Evolutionary conservation across 2,797 vertebrate species (phyloP).

Genomic region (Novumbra hubbsi): DNA sequence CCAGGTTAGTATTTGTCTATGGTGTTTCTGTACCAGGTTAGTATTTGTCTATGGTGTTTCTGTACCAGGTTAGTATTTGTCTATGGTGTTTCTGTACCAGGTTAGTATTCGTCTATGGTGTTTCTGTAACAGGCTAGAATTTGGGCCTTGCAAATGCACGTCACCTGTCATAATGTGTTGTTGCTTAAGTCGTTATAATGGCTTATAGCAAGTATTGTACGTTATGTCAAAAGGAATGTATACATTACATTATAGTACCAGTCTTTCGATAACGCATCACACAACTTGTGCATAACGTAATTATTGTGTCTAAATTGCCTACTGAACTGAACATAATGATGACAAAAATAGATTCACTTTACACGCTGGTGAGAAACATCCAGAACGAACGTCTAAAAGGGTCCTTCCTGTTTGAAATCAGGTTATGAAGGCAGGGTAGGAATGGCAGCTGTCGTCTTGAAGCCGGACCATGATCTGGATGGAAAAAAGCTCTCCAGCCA

Average conservation of each 20-base stretch:
- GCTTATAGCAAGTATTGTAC: no score
- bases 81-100: conserved; percentile 84
- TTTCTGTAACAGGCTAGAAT: conserved; percentile 78
- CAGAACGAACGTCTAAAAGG: not conserved
- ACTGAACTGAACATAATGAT: not conserved
- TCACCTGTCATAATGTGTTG: no score
- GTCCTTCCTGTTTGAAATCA: conserved; percentile 39
- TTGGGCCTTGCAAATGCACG: no score
- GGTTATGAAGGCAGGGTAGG: conserved; percentile 84
- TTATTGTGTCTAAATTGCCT: not conserved
- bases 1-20: conserved; percentile 82
- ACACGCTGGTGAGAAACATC: not conserved
- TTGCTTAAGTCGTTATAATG: no score
- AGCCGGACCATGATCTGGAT: conserved; percentile 62
- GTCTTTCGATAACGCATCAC: no score
- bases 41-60: conserved; percentile 80
- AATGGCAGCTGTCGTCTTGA: conserved; percentile 84
- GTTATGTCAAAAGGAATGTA: no score
- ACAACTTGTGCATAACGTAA: not conserved
- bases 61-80: conserved; percentile 78
- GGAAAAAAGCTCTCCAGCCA: conserved; percentile 68
- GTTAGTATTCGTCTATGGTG: conserved; percentile 81
- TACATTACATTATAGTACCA: no score
- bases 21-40: conserved; percentile 84
- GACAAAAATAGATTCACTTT: not conserved